These are phyloP conservation scores for Nomada lathburiana DNA, from an alignment of 2,888 invertebrate genomes.

Conservation along the genomic window DNA sequence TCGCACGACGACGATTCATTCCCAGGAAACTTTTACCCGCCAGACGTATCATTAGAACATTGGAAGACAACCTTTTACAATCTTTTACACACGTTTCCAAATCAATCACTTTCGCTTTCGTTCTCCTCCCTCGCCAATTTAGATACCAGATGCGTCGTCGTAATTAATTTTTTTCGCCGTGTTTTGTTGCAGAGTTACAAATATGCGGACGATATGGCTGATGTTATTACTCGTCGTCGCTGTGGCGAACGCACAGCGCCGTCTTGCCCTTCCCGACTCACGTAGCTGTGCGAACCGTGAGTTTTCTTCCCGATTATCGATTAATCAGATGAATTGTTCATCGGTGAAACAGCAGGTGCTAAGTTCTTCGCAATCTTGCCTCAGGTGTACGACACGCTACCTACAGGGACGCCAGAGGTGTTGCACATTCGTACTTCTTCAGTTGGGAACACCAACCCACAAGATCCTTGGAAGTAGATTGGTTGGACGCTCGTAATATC, in stretches of 20 bases:
- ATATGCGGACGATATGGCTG: constrained; percentile 51
- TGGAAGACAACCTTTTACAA: constrained; percentile 8
- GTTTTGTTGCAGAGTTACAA: constrained; percentile 17
- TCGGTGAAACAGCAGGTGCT: too few relatives aligned
- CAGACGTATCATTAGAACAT: not conserved
- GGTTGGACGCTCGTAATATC: constrained; percentile 96
- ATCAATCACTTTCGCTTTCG: not conserved
- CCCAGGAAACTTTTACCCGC: constrained; percentile 48
- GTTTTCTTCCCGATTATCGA: constrained; percentile 80
- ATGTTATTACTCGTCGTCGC: constrained; percentile 87
- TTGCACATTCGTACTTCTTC: constrained; percentile 96
- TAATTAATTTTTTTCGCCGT: not conserved
- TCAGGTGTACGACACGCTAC: constrained; percentile 94
- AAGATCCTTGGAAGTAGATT: constrained; percentile 93
- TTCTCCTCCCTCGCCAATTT: not conserved
- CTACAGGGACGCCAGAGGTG: constrained; percentile 94
- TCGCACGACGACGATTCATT: constrained; percentile 44
- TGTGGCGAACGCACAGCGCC: constrained; percentile 90
- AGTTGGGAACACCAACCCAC: constrained; percentile 96
- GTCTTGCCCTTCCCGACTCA: constrained; percentile 94
- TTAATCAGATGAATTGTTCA: not conserved
- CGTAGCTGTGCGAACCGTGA: constrained; percentile 95
- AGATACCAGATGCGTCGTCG: not conserved
- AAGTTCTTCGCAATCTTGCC: constrained; percentile 33
- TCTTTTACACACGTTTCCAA: constrained; percentile 6